Evolutionary conservation across 2,113 vertebrate species (phyloP).

Genomic region (Riparia riparia): DNA sequence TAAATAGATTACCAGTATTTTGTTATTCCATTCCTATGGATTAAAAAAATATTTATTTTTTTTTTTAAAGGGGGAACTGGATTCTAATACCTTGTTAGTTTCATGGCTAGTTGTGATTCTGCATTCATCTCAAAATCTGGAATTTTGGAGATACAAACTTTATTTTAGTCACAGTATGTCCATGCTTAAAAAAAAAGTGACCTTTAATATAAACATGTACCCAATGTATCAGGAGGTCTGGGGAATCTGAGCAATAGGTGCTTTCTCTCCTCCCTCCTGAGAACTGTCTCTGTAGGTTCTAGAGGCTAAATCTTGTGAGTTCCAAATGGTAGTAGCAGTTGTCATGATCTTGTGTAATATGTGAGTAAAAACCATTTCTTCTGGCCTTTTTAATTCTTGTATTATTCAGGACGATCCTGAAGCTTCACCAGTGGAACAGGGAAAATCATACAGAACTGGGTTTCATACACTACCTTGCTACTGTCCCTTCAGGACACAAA

Average conservation of each 20-base stretch:
- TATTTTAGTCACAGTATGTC: neutral
- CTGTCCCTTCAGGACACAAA: neutral
- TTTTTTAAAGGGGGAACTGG: fast-evolving
- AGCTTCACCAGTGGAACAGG: neutral
- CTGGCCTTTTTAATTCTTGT: neutral
- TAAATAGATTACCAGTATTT: neutral
- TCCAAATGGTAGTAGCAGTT: neutral
- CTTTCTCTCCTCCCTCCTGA: neutral
- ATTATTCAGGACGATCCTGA: neutral
- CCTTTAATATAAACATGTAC: neutral
- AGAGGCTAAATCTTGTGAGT: neutral
- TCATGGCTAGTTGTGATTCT: neutral
- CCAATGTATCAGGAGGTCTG: neutral
- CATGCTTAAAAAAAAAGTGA: neutral
- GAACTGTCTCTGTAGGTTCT: neutral
- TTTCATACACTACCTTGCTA: neutral
- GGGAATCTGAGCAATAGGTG: neutral
- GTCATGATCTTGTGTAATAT: neutral
- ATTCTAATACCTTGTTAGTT: neutral
- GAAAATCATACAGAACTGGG: neutral
- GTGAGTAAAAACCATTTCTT: neutral
- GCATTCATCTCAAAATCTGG: neutral
- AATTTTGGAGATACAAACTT: neutral
- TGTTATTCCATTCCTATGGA: neutral
- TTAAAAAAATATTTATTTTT: no score